These are phyloP conservation scores for Lophius piscatorius DNA, from an alignment of 2,113 vertebrate genomes.

Conservation along the genomic window DNA sequence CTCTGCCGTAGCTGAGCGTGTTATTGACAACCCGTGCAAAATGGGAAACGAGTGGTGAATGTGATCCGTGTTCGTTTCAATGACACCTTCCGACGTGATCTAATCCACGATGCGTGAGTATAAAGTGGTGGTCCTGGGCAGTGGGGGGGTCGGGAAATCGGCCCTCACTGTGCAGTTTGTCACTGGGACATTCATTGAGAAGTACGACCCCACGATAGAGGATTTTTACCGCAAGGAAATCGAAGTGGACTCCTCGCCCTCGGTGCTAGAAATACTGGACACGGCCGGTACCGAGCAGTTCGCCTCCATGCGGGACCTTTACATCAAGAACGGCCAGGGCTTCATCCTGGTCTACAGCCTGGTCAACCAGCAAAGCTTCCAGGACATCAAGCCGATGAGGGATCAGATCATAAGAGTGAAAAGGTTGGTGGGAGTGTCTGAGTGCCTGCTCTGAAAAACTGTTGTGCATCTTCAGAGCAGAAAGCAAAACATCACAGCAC, in stretches of 20 bases:
- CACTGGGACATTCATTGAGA: conserved; percentile 95
- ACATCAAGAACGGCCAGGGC: conserved; percentile 96
- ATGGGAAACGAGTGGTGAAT: conserved; percentile 63
- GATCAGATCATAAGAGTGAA: conserved; percentile 98
- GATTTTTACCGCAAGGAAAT: conserved; percentile 98
- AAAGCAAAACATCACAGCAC: conserved; percentile 16
- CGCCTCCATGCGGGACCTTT: conserved; percentile 96
- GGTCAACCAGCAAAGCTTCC: conserved; percentile 97
- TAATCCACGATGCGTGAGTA: conserved; percentile 90
- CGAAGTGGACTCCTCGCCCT: conserved; percentile 95
- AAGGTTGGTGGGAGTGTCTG: conserved; percentile 77
- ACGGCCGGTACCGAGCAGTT: conserved; percentile 96
- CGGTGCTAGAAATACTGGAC: conserved; percentile 95
- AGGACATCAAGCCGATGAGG: conserved; percentile 95
- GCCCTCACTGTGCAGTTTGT: conserved; percentile 97
- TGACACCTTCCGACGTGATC: conserved; percentile 48
- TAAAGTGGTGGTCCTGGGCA: conserved; percentile 97
- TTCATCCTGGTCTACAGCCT: conserved; percentile 96
- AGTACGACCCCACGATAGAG: conserved; percentile 97
- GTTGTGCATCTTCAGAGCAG: conserved; percentile 46
- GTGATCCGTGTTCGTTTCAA: conserved; percentile 62
- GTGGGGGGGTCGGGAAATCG: conserved; percentile 95
- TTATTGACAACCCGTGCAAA: conserved; percentile 54
- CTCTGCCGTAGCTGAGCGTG: conserved; percentile 68
- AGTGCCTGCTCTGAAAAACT: conserved; percentile 36